Conservation (phyloP, 2,113 vertebrate species). For the Fukomys damarensis region DNA sequence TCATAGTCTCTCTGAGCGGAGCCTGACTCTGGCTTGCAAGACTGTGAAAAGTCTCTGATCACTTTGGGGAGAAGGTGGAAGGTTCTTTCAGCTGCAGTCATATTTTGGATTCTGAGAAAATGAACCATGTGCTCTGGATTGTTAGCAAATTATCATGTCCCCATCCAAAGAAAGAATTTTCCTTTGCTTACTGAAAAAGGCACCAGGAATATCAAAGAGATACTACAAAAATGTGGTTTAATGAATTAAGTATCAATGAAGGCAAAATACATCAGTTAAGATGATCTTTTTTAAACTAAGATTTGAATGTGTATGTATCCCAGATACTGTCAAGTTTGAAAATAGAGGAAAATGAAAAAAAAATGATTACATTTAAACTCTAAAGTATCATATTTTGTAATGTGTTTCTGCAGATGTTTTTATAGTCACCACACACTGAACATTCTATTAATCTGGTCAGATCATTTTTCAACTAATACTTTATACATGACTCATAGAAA, state of each 20-base stretch:
- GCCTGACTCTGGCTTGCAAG: neutral
- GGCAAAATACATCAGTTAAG: neutral
- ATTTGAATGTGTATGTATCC: neutral
- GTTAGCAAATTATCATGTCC: neutral
- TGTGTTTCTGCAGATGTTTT: neutral
- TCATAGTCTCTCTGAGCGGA: neutral
- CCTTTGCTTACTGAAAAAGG: neutral
- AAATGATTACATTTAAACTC: neutral
- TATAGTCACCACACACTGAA: neutral
- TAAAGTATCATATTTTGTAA: neutral
- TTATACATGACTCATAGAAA: neutral
- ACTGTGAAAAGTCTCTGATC: slow-evolving; percentile 59
- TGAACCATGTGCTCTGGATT: neutral
- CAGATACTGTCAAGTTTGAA: neutral
- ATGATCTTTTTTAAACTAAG: neutral
- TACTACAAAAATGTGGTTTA: slow-evolving; percentile 10
- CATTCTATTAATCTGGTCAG: neutral
- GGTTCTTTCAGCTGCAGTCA: neutral
- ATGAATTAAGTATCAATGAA: slow-evolving; percentile 44
- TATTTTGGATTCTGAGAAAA: neutral
- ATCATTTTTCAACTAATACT: neutral
- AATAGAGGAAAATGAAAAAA: neutral
- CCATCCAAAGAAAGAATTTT: neutral
- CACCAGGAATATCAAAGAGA: neutral
- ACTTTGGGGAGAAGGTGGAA: neutral